phyloP scores from a whole-genome alignment of 2,113 vertebrate species.

The Paracanthobrama guichenoti region DNA sequence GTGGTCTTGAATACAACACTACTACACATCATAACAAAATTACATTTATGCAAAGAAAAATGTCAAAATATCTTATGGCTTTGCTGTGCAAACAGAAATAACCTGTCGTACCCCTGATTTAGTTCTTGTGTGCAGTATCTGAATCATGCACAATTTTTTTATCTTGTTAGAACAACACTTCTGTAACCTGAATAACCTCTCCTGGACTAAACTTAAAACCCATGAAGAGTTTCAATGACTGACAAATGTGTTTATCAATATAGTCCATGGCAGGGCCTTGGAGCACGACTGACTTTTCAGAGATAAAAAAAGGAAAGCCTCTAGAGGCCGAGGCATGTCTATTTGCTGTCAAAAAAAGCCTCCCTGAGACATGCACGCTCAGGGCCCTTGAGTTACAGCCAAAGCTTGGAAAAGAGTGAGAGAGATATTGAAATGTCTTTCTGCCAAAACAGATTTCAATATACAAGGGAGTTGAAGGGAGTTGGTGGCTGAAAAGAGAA shows the following conservation, averaged over 20 bases:
- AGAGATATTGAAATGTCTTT: conserved; percentile 10
- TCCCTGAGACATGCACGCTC: conserved; percentile 13
- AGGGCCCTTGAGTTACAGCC: conserved; percentile 27
- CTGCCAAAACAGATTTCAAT: conserved; percentile 28
- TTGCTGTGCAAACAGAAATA: background rate
- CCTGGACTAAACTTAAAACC: background rate
- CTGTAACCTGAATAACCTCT: background rate
- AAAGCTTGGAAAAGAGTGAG: conserved; percentile 10
- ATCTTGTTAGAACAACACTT: background rate
- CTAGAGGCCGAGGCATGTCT: conserved; percentile 23
- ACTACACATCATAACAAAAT: too few relatives aligned
- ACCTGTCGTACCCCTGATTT: background rate
- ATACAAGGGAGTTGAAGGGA: conserved; percentile 8
- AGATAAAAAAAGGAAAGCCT: conserved; percentile 29
- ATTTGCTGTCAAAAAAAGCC: conserved; percentile 31
- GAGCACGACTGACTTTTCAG: conserved; percentile 18
- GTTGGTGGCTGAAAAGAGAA: background rate
- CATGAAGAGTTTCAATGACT: background rate
- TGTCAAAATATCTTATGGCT: background rate
- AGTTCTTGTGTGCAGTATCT: background rate
- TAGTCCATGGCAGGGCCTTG: conserved; percentile 4
- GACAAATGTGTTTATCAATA: conserved; percentile 29
- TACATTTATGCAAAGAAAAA: background rate
- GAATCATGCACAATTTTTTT: background rate
- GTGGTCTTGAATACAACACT: too few relatives aligned